A percentile compares a stretch with the other conserved stretches of the same genome.
Evolutionary conservation across 2,888 invertebrate species (phyloP).

Genomic region (Beris chalybata): DNA sequence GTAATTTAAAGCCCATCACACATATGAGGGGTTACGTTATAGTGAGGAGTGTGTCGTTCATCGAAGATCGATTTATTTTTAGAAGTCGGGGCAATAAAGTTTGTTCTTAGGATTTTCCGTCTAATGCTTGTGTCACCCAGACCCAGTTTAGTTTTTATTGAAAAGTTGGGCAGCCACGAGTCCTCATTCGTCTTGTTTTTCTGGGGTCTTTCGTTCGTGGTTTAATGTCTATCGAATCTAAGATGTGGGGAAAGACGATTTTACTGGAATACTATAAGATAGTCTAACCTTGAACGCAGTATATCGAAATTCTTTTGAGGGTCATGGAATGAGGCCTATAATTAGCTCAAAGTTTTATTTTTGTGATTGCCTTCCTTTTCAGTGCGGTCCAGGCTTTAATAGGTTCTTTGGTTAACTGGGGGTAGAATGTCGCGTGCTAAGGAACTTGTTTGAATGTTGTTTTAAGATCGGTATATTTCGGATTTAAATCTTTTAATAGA

Average conservation of each 20-base stretch:
- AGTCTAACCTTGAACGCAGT: constrained; percentile 21
- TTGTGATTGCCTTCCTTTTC: not conserved
- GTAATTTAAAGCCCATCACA: too few species aligned
- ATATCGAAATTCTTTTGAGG: constrained; percentile 19
- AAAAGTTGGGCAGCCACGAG: constrained; percentile 21
- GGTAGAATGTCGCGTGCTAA: constrained; percentile 18
- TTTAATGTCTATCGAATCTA: constrained; percentile 5
- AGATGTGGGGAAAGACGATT: not conserved
- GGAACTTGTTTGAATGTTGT: not conserved
- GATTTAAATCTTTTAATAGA: too few species aligned
- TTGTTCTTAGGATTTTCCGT: not conserved
- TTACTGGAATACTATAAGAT: constrained; percentile 1
- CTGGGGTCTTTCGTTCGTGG: constrained; percentile 8
- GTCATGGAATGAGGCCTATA: constrained; percentile 16
- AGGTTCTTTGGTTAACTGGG: constrained; percentile 3
- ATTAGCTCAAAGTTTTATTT: constrained; percentile 28
- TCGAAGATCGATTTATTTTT: constrained; percentile 12
- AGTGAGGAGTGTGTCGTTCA: not conserved
- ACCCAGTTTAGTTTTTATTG: constrained; percentile 24
- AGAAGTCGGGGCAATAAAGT: constrained; percentile 19
- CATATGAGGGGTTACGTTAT: too few species aligned
- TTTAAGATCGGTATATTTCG: too few species aligned
- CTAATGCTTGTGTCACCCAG: constrained; percentile 23
- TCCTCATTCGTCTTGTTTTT: constrained; percentile 16
- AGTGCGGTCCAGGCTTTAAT: not conserved